Percentiles rank a stretch among this genome's conserved stretches.
Evolutionary conservation across 2,113 vertebrate species (phyloP).

Genomic region (Hippocampus mohnikei): DNA sequence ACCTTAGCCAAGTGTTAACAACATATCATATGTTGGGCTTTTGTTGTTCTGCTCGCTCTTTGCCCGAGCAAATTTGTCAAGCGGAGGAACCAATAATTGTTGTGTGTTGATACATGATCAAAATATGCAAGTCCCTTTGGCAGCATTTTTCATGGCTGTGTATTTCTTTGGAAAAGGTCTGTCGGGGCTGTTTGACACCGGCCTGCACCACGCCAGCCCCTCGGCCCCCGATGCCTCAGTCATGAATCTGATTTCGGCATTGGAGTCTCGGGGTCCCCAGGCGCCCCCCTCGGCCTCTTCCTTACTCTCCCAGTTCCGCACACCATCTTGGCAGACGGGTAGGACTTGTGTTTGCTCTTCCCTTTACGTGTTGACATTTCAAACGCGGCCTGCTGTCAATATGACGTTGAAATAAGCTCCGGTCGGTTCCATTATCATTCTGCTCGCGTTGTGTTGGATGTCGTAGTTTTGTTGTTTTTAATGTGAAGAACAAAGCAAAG

Average conservation of each 20-base stretch:
- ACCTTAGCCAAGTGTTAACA: background rate
- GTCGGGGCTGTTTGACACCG: slow-evolving; percentile 89
- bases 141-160: background rate
- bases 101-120: background rate
- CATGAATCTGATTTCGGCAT: slow-evolving; percentile 93
- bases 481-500: background rate
- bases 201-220: slow-evolving; percentile 85
- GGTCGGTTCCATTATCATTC: slow-evolving; percentile 35
- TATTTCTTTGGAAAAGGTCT: slow-evolving; percentile 70
- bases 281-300: slow-evolving; percentile 90
- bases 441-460: background rate
- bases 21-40: background rate
- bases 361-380: slow-evolving; percentile 54
- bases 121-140: background rate
- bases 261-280: slow-evolving; percentile 89
- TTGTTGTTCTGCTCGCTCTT: background rate
- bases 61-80: background rate
- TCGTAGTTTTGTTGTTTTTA: background rate
- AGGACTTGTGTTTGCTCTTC: slow-evolving; percentile 38
- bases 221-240: slow-evolving; percentile 87
- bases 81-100: background rate
- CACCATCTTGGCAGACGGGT: slow-evolving; percentile 95
- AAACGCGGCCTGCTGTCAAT: slow-evolving; percentile 46
- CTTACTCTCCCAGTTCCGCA: slow-evolving; percentile 92
- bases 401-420: slow-evolving; percentile 49